Conservation (phyloP, 2,888 invertebrate genomes). For the Caenorhabditis sulstoni region DNA sequence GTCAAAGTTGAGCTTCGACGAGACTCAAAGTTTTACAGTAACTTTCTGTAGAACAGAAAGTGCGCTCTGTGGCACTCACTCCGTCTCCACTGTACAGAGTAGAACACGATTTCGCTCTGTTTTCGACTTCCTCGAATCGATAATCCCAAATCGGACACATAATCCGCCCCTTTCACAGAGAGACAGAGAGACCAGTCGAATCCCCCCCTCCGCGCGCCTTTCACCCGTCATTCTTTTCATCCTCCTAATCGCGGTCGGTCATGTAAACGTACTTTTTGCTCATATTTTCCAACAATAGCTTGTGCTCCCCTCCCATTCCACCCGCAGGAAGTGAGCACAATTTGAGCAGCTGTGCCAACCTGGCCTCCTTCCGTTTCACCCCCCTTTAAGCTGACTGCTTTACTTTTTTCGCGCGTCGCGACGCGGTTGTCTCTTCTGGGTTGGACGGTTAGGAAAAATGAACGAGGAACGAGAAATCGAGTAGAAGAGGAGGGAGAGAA, state of each 20-base stretch:
- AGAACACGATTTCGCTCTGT: no score
- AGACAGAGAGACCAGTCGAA: constrained; percentile 7
- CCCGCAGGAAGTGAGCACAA: constrained; percentile 54
- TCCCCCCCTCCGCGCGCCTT: no score
- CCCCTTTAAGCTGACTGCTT: constrained; percentile 5
- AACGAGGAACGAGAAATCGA: constrained; percentile 1
- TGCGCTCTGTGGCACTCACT: no score
- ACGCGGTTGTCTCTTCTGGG: no score
- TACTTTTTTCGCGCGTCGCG: constrained; percentile 1
- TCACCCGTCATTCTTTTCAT: not conserved
- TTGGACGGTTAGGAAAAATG: no score
- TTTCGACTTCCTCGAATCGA: not conserved
- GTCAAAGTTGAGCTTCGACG: no score
- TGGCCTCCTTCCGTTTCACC: constrained; percentile 32
- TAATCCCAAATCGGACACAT: not conserved
- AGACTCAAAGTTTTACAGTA: no score
- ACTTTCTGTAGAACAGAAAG: no score
- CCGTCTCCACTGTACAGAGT: no score
- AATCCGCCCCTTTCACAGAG: not conserved
- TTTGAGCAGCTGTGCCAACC: constrained; percentile 57
- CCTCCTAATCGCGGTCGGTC: no score
- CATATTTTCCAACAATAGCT: constrained; percentile 47
- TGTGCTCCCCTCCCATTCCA: not conserved
- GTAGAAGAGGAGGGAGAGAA: constrained; percentile 2
- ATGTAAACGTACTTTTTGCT: not conserved